Conservation (phyloP, 2,113 vertebrate genomes). For the Lates calcarifer region DNA sequence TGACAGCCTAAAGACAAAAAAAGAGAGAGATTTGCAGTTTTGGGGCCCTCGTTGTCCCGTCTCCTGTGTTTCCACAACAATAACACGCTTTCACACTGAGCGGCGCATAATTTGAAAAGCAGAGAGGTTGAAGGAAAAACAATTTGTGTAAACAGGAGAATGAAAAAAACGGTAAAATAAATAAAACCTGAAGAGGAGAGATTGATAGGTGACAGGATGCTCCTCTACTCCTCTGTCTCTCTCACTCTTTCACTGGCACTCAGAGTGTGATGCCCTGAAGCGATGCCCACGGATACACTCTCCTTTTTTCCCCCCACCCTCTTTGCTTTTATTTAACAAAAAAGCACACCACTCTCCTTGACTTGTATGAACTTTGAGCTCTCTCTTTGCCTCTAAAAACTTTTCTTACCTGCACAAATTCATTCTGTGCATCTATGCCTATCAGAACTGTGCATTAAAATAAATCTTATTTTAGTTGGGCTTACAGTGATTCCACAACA, state of each 20-base stretch:
- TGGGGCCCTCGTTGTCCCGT: slow-evolving; percentile 56
- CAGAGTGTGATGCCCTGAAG: slow-evolving; percentile 76
- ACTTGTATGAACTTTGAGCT: slow-evolving; percentile 76
- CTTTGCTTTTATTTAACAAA: slow-evolving; percentile 81
- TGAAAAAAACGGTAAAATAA: slow-evolving; percentile 64
- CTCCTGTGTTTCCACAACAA: slow-evolving; percentile 69
- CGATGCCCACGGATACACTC: slow-evolving; percentile 77
- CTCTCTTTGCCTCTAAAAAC: slow-evolving; percentile 67
- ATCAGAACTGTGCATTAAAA: slow-evolving; percentile 43
- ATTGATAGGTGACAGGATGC: slow-evolving; percentile 80
- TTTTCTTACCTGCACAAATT: slow-evolving; percentile 59
- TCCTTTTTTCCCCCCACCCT: slow-evolving; percentile 52
- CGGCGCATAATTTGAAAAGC: slow-evolving; percentile 58
- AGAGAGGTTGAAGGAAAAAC: slow-evolving; percentile 59
- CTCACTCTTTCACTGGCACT: slow-evolving; percentile 61
- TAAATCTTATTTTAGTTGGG: slow-evolving; percentile 24
- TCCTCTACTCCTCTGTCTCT: slow-evolving; percentile 35
- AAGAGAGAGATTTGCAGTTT: slow-evolving; percentile 57
- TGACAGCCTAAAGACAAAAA: slow-evolving; percentile 73
- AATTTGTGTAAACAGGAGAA: slow-evolving; percentile 70
- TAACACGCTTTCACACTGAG: slow-evolving; percentile 51
- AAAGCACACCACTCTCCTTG: slow-evolving; percentile 70
- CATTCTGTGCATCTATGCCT: slow-evolving; percentile 14
- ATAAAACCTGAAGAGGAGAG: slow-evolving; percentile 69
- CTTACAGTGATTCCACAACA: slow-evolving; percentile 44